Base-by-base conservation (phyloP, 2,888 invertebrate genomes). In the Yponomeuta malinellus region DNA sequence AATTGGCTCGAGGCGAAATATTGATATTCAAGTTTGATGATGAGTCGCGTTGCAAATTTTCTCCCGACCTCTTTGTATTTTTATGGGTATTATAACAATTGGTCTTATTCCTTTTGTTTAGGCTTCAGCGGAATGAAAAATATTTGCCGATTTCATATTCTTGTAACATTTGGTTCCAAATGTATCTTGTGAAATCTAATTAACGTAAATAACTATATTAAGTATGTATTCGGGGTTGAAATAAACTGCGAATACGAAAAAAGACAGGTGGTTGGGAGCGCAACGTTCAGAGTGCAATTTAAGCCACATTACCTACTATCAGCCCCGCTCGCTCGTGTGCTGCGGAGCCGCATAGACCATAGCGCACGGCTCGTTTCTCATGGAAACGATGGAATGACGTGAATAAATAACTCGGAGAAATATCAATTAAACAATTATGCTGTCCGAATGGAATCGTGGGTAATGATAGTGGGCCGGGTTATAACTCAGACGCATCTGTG, bases 391-490 rank as follows among this genome's bases (percentile, higher is more conserved):
- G 81, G 80, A 89, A 89, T 91, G 90, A 92, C 86, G 91, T 89
- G 88, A 89, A 93, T 91, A 92, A 92, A 93, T 93, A 93, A 92
- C 92, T 89, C 79, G 88, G 86, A 90, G 91, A 91, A 92, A 92
- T 92, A 93, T 93, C 93, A 93, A 93, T 93, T 93, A 93, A 93
- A 93, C 91, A 93, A 93, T 93, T 93, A 93, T 90, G 88, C 86
- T 93, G 93, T 93, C 93, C 85, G 90, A 92, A 92, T 92, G 92
- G 90, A 92, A 92, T 93, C 92, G 92, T 87, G 86, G 88, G 90
- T 92, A 93, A 92, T 92, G 88, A 93, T 90, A 93, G 93, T 89
- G 92, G 86, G 86, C 79, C 78, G 85, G 86, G 85, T 89, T 85
- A 93, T 93, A 93, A 93, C 91, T 93, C 92, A 92, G 82, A 79